Percentiles rank a stretch among this genome's conserved stretches.
Conservation (phyloP, 2,797 vertebrate species). For the Neosilurus mollespiculum region DNA sequence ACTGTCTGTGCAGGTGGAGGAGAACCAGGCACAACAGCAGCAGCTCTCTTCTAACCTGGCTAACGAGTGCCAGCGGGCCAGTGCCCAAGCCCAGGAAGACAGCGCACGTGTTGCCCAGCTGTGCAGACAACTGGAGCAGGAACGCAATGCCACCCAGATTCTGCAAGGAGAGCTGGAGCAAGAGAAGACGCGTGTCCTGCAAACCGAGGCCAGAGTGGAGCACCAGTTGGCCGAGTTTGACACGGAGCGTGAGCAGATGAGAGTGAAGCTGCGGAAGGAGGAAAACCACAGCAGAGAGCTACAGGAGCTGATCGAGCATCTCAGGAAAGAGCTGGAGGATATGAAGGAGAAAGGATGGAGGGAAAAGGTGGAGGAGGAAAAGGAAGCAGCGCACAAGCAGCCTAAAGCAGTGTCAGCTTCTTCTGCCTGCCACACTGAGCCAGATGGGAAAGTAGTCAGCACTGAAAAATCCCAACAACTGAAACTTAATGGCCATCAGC, state of each 20-base stretch:
- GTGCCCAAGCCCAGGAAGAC: conserved; percentile 85
- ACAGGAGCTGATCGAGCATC: conserved; percentile 78
- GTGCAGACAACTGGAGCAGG: conserved; percentile 79
- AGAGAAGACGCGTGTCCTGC: conserved; percentile 75
- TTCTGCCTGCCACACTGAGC: conserved; percentile 80
- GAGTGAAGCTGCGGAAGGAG: conserved; percentile 81
- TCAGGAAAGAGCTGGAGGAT: conserved; percentile 73
- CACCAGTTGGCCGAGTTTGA: conserved; percentile 87
- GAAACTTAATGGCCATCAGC: conserved; percentile 70
- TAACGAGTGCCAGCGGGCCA: conserved; percentile 89
- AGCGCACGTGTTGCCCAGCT: conserved; percentile 82
- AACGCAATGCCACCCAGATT: conserved; percentile 75
- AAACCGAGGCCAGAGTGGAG: conserved; percentile 84
- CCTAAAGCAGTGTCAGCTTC: conserved; percentile 59
- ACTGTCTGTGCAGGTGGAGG: conserved; percentile 82
- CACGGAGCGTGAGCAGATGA: conserved; percentile 84
- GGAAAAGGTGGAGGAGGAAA: conserved; percentile 42
- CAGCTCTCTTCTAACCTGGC: conserved; percentile 86
- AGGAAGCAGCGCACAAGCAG: conserved; percentile 53
- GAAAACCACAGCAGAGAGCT: conserved; percentile 84
- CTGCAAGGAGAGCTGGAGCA: conserved; percentile 79
- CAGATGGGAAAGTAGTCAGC: conserved; percentile 60
- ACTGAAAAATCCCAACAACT: conserved; percentile 58
- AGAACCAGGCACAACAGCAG: conserved; percentile 88
- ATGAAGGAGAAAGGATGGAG: conserved; percentile 52